Evolutionary conservation across 2,888 invertebrate genomes (phyloP), one percentile per base, ranked within the genome.

Genomic region (Tachina grossa): DNA sequence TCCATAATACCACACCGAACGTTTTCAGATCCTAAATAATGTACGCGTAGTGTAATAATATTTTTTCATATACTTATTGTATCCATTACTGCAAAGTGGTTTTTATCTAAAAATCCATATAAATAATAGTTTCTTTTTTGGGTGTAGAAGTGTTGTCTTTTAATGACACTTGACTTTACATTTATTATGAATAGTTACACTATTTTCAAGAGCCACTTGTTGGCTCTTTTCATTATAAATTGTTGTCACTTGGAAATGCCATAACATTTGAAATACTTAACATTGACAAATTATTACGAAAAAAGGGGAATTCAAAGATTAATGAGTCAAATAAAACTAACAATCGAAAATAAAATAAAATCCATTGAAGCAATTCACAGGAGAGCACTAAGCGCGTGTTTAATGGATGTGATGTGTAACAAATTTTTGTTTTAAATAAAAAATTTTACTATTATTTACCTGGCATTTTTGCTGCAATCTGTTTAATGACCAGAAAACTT

Each of bases 191-290:
- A 83, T 72, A 53, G 83, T 83, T 53, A 83, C 83, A 83, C 77
- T 83, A 83, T 83, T 83, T 59, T 78, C 72, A 83, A 83, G 83
- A 72, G 76, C 71, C 76, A 80, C 80, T 84, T 76, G 76, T 43
- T 76, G 66, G 71, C 72, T 66, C 71, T 72, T 76, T 80, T 84
- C 72, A 66, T 77, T 66, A 53, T 72, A 68, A 84, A 76, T 72
- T 66, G 80, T 66, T 72, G 83, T 61, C 84, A 77, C 80, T 84
- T 76, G 45, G 31, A 66, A 66, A 76, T 72, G 76, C 80, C 84
- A 84, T 76, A 84, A 84, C 80, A 80, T 72, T 76, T 61, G 19
- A 84, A 76, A 65, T 57, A 49, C 11, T 47, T 47, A 41, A 39
- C 72, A 65, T 69, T 68, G 14, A 63, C 39, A 69, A 53, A 41